A percentile compares a stretch with the other conserved stretches of the same genome.
Conservation (phyloP, 2,888 invertebrate genomes). For the Xylocampa areola region DNA sequence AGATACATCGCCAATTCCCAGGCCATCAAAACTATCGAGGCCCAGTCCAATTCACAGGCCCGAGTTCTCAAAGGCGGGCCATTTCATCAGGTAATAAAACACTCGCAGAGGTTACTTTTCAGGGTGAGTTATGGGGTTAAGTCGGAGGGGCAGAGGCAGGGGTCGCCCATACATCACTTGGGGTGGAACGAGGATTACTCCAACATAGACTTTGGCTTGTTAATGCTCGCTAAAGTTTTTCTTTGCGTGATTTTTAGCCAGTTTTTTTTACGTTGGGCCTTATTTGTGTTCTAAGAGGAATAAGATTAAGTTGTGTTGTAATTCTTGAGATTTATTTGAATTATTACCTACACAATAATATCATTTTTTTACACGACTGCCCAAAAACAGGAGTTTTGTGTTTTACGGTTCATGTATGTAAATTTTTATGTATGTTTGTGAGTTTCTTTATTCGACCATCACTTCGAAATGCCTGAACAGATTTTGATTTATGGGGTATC, state of each 20-base stretch:
- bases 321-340: slow-evolving; percentile 3
- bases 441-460: too few relatives aligned
- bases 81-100: slow-evolving; percentile 85
- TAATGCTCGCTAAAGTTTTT: slow-evolving; percentile 58
- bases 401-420: too few relatives aligned
- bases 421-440: too few relatives aligned
- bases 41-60: slow-evolving; percentile 62
- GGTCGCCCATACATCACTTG: slow-evolving; percentile 73
- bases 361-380: too few relatives aligned
- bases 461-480: too few relatives aligned
- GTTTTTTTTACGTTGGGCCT: slow-evolving; percentile 17
- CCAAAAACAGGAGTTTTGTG: too few relatives aligned
- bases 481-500: too few relatives aligned
- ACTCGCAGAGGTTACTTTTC: slow-evolving; percentile 76
- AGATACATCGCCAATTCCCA: background rate
- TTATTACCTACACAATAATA: too few relatives aligned
- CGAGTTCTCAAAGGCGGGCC: slow-evolving; percentile 68
- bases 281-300: slow-evolving; percentile 3
- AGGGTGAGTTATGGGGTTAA: slow-evolving; percentile 78
- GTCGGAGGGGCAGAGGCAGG: slow-evolving; percentile 68
- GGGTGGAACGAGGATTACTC: slow-evolving; percentile 65
- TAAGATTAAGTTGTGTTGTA: slow-evolving; percentile 8
- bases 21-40: slow-evolving; percentile 21
- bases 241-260: slow-evolving; percentile 45
- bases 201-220: slow-evolving; percentile 71